Evolutionary conservation across 2,888 invertebrate species (phyloP).

Genomic region (Barypeithes pellucidus): DNA sequence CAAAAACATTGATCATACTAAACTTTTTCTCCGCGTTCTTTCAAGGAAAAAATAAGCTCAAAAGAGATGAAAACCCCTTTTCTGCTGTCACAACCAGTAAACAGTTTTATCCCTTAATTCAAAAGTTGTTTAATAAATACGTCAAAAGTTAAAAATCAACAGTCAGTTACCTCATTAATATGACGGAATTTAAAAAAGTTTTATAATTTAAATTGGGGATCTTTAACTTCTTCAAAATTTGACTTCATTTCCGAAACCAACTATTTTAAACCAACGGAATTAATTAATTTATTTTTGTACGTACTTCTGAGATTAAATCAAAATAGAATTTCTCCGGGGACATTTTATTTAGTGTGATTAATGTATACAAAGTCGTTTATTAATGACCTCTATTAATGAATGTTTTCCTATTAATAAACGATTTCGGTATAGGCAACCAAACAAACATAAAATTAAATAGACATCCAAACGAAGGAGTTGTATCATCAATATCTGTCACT

Average conservation of each 20-base stretch:
- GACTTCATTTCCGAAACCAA: background rate
- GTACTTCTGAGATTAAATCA: too few relatives aligned
- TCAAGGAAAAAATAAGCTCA: background rate
- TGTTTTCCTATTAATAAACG: too few relatives aligned
- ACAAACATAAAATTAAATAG: too few relatives aligned
- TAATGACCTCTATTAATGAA: too few relatives aligned
- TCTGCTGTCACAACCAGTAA: slow-evolving; percentile 24
- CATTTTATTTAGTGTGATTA: too few relatives aligned
- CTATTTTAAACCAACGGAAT: background rate
- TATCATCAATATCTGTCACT: too few relatives aligned
- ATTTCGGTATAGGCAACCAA: too few relatives aligned
- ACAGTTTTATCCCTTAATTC: slow-evolving; percentile 29
- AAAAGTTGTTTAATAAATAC: slow-evolving; percentile 33
- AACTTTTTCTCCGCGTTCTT: background rate
- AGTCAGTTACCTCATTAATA: background rate
- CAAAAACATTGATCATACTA: slow-evolving; percentile 1
- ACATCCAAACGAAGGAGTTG: too few relatives aligned
- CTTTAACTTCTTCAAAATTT: background rate
- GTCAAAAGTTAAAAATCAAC: slow-evolving; percentile 21
- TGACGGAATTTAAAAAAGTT: slow-evolving; percentile 1
- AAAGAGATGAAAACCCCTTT: slow-evolving; percentile 4
- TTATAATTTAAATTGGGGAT: slow-evolving; percentile 2
- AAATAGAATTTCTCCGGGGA: too few relatives aligned
- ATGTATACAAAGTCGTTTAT: too few relatives aligned
- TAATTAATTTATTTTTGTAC: background rate